phyloP scores from a whole-genome alignment of 2,888 invertebrate species.

The Sericinus montela region DNA sequence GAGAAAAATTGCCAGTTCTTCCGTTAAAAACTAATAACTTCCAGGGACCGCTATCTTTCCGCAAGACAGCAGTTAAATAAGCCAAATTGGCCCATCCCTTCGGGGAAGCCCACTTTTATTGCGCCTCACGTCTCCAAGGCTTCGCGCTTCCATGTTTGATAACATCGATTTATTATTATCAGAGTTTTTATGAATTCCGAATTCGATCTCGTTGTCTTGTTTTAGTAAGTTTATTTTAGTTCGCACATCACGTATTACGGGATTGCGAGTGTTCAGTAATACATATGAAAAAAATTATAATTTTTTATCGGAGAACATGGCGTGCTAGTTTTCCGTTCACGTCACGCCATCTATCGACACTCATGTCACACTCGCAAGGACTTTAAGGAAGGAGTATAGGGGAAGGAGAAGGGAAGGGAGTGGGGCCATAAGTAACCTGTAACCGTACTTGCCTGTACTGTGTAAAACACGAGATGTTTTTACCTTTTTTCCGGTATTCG shows the following conservation, averaged over 20 bases:
- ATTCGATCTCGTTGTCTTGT: background rate
- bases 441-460: too few species aligned
- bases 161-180: constrained; percentile 41
- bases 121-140: constrained; percentile 48
- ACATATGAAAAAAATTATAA: too few species aligned
- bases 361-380: too few species aligned
- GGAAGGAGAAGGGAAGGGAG: too few species aligned
- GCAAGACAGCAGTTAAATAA: constrained; percentile 65
- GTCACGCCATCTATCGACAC: too few species aligned
- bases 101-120: constrained; percentile 49
- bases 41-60: constrained; percentile 47
- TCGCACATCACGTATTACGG: background rate
- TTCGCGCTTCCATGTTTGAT: constrained; percentile 37
- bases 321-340: too few species aligned
- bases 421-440: too few species aligned
- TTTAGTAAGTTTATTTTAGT: background rate
- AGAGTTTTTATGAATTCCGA: constrained; percentile 21
- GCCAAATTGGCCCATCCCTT: constrained; percentile 65
- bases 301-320: too few species aligned
- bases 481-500: too few species aligned
- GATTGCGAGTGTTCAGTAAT: background rate
- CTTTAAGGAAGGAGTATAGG: too few species aligned
- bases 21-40: constrained; percentile 61
- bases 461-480: too few species aligned
- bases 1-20: constrained; percentile 57